A percentile compares a stretch with the other conserved stretches of the same genome.
phyloP scores from a whole-genome alignment of 2,888 invertebrate species.

The Gymnocheta viridis region DNA sequence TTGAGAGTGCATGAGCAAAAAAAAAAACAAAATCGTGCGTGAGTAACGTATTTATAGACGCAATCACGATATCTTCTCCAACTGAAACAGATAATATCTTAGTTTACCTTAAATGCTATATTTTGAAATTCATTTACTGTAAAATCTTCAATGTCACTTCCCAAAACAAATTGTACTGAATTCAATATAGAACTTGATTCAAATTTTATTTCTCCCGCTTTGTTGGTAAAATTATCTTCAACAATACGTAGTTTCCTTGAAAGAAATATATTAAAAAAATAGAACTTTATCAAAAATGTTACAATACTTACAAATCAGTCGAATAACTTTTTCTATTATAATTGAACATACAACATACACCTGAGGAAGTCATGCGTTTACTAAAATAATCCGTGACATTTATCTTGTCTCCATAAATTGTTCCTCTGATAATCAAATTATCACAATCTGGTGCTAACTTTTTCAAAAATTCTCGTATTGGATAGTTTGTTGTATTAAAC shows the following conservation, averaged over 20 bases:
- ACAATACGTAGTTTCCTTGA: background rate
- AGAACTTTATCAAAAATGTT: background rate
- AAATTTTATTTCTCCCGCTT: constrained; percentile 71
- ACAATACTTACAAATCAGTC: constrained; percentile 73
- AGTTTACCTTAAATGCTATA: constrained; percentile 75
- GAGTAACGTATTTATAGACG: too few relatives aligned
- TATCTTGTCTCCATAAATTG: constrained; percentile 73
- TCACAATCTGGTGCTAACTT: constrained; percentile 77
- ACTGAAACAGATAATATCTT: background rate
- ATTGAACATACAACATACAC: constrained; percentile 80
- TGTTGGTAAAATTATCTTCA: background rate
- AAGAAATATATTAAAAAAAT: background rate
- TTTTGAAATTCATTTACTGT: constrained; percentile 73
- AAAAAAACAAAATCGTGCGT: too few relatives aligned
- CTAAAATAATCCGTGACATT: constrained; percentile 75
- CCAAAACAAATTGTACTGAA: constrained; percentile 78
- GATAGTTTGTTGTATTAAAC: constrained; percentile 76
- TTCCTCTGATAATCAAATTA: constrained; percentile 75
- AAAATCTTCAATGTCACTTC: constrained; percentile 74
- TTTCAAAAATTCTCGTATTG: constrained; percentile 75
- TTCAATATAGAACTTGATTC: constrained; percentile 76
- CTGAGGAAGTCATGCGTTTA: constrained; percentile 75
- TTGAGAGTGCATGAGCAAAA: too few relatives aligned
- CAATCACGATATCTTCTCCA: too few relatives aligned
- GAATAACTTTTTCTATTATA: constrained; percentile 75